Base-by-base conservation (phyloP, 2,888 invertebrate species). In the Melieria crassipennis region DNA sequence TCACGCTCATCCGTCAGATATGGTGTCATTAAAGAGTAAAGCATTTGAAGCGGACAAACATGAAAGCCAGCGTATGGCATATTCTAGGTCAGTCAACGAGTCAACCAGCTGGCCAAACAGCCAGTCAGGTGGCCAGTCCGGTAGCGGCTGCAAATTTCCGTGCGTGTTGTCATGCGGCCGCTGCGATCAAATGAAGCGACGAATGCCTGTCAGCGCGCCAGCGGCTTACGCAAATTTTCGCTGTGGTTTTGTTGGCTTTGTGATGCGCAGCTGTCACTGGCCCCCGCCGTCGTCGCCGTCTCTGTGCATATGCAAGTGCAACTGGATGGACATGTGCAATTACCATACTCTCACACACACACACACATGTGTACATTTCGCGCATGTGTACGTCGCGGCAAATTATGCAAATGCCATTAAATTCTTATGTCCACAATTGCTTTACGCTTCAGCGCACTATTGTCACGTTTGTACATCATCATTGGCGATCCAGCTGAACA, bases 401-500 rank as follows among this genome's bases (percentile, higher is more conserved):
- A 81, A 81, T 81, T 82, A 82, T 82, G 81, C 81, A 81, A 81
- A 82, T 81, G 82, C 75, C 82, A 82, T 81, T 81, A 81, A 81
- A 82, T 81, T 81, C 81, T 78, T 80, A 79, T 78, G 79, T 81
- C 78, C 79, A 81, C 81, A 81, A 82, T 82, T 82, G 82, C 81
- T 82, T 80, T 82, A 81, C 80, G 81, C 75, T 81, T 78, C 82
- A 76, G 73, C 78, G 82, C 81, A 78, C 82, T 81, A 82, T 81
- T 81, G 82, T 80, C 82, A 81, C 81, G 82, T 79, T 79, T 45
- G 62, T 50, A 69, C 62, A 45, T 62, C 62, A 62, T 69, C 52
- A 52, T 13, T n/a, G 30, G 11, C 47, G n/a, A 50, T 50, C 50
- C 2, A 2, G 7, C 50, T 5, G n/a, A 62, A 13, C 16, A 16